Evolutionary conservation across 2,888 invertebrate species (phyloP), one percentile per base, ranked within the genome.

Genomic region (Mythimna pallens): DNA sequence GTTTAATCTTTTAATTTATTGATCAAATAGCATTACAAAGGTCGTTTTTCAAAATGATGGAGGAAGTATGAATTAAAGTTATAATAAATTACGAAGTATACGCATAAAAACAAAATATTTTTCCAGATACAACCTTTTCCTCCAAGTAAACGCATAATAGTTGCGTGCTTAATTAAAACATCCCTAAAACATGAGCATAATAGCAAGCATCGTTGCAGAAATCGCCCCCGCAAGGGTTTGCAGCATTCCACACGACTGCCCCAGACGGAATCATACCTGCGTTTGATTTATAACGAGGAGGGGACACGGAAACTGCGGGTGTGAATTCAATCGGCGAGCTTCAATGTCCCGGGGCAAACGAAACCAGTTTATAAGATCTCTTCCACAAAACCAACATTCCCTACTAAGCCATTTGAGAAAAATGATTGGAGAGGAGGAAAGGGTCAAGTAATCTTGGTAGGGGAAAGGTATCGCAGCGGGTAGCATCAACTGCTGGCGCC

Each of bases 251-350:
- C 91, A 88, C 90, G 91, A 91, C 91, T 94, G 93, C 93, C 85
- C 89, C 89, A 92, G 94, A 94, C 94, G 90, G 91, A 92, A 90
- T 90, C 91, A 89, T 94, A 95, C 94, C 95, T 96, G 96, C 94
- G 89, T 94, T 94, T 96, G 95, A 96, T 96, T 96, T 95, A 96
- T 94, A 95, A 93, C 93, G 90, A 93, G 92, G 88, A 93, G 95
- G 95, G 95, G 93, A 93, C 93, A 92, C 83, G 88, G 84, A 90
- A 92, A 91, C 92, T 90, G 91, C 91, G 93, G 92, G 94, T 94
- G 94, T 93, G 93, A 94, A 94, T 93, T 93, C 92, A 93, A 93
- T 94, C 93, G 91, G 91, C 90, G 89, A 92, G 89, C 87, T 91
- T 89, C 86, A 88, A 89, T 90, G 85, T 93, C 91, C 90, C 90